These are phyloP conservation scores for Abscondita cerata DNA, from an alignment of 2,888 invertebrate species.

Conservation along the genomic window DNA sequence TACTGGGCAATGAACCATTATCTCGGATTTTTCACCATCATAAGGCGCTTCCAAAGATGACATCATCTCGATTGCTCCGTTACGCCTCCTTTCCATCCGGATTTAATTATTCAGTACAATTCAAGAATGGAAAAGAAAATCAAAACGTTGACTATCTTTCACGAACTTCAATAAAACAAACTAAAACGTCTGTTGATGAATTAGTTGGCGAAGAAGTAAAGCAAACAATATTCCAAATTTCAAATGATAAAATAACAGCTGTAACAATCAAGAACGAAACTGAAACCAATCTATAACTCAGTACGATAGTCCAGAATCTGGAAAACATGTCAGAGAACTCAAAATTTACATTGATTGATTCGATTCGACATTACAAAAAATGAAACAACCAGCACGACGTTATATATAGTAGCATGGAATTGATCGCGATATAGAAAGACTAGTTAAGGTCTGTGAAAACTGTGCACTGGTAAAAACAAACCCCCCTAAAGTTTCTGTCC, in stretches of 20 bases:
- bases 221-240: background rate
- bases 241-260: background rate
- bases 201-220: background rate
- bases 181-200: background rate
- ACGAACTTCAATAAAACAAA: background rate
- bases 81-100: too few relatives aligned
- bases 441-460: background rate
- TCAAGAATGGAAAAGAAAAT: background rate
- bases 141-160: background rate
- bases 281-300: background rate
- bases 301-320: background rate
- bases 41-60: background rate
- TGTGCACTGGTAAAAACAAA: background rate
- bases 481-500: background rate
- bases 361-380: background rate
- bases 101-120: background rate
- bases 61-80: background rate
- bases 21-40: background rate
- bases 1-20: background rate
- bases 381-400: background rate
- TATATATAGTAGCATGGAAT: background rate
- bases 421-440: background rate
- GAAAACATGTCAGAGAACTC: background rate
- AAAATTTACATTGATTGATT: background rate
- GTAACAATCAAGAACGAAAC: background rate